A percentile compares a stretch with the other conserved stretches of the same genome.
Evolutionary conservation across 2,888 invertebrate genomes (phyloP).

Genomic region (Tigriopus californicus): DNA sequence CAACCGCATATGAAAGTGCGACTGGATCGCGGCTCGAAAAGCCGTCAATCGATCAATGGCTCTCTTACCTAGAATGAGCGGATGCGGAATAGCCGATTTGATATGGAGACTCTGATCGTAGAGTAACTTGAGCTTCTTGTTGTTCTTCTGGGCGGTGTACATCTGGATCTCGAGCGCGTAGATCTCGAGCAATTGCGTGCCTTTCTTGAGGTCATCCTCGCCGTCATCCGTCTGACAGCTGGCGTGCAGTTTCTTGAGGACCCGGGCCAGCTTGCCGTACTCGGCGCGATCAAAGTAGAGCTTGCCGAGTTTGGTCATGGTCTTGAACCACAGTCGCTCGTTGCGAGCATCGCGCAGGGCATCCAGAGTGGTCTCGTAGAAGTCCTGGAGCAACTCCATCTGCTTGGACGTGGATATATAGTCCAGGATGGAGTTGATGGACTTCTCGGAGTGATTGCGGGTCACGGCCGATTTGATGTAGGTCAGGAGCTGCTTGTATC

Average conservation of each 20-base stretch:
- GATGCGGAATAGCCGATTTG: conserved; percentile 99
- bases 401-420: conserved; percentile 96
- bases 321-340: conserved; percentile 98
- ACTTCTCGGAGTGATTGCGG: conserved; percentile 96
- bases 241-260: conserved; percentile 86
- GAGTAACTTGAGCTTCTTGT: conserved; percentile 82
- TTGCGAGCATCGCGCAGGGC: conserved; percentile 94
- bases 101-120: conserved; percentile 97
- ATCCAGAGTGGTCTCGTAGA: conserved; percentile 89
- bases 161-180: conserved; percentile 98
- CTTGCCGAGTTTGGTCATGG: conserved; percentile 95
- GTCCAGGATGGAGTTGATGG: conserved; percentile 96
- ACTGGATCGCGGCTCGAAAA: too few species aligned
- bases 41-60: too few species aligned
- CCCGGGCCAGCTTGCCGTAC: conserved; percentile 81
- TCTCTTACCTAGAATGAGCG: conserved; percentile 87
- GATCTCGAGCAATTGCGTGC: conserved; percentile 90
- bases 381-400: conserved; percentile 94
- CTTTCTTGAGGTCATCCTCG: conserved; percentile 91
- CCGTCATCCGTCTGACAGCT: conserved; percentile 97
- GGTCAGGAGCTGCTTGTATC: conserved; percentile 86
- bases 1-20: conserved; percentile 11
- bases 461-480: conserved; percentile 99
- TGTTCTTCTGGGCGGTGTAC: conserved; percentile 99
- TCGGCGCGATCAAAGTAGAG: conserved; percentile 91